These are phyloP conservation scores for Tiaroga cobitis DNA, from an alignment of 2,797 vertebrate genomes.

Conservation along the genomic window DNA sequence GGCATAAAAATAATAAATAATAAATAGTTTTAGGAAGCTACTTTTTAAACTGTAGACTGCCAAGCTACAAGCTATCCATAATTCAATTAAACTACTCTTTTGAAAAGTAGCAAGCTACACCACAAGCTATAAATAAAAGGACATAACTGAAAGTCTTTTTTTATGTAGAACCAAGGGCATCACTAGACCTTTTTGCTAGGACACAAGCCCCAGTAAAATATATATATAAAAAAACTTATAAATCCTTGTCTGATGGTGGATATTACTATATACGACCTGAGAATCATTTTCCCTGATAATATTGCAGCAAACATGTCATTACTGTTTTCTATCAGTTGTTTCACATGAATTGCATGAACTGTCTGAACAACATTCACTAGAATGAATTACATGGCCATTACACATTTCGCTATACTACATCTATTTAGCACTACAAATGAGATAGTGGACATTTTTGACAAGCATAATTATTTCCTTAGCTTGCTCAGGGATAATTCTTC, in stretches of 20 bases:
- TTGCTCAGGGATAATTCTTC: neutral
- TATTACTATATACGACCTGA: neutral
- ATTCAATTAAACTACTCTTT: conserved; percentile 8
- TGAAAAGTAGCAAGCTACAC: neutral
- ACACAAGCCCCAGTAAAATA: conserved; percentile 13
- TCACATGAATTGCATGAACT: neutral
- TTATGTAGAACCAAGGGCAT: neutral
- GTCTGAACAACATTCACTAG: neutral
- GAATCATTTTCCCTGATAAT: neutral
- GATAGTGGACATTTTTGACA: neutral
- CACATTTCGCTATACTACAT: neutral
- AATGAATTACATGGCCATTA: neutral
- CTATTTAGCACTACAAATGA: neutral
- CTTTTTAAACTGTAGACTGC: neutral
- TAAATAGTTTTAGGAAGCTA: neutral
- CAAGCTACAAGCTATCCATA: neutral
- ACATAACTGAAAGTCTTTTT: neutral
- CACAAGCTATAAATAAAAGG: neutral
- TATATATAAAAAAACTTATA: neutral
- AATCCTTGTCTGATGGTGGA: neutral
- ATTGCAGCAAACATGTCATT: neutral
- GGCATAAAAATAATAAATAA: neutral
- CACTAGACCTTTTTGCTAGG: neutral
- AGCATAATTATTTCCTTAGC: neutral
- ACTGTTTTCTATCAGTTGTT: neutral